Percentiles rank a stretch among this genome's conserved stretches.
Conservation (phyloP, 2,113 vertebrate species). For the Megaceryle maxima region DNA sequence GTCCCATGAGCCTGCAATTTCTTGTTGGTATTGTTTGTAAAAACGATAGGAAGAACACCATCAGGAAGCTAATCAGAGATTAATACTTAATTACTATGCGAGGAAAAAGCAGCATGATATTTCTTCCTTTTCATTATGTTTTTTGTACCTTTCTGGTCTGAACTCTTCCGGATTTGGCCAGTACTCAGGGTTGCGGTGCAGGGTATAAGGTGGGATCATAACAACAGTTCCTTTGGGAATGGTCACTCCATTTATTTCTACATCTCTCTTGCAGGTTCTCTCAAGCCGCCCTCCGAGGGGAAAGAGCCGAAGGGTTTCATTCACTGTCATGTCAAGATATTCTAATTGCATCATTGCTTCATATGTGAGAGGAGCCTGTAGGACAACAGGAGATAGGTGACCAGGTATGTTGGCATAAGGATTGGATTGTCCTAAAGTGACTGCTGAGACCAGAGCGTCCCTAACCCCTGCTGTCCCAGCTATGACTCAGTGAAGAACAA, state of each 20-base stretch:
- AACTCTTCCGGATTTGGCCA: conserved; percentile 83
- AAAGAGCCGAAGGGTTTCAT: conserved; percentile 77
- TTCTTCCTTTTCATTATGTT: background rate
- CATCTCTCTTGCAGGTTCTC: conserved; percentile 76
- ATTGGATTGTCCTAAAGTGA: background rate
- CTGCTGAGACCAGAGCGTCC: background rate
- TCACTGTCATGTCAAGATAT: conserved; percentile 81
- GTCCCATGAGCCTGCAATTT: conserved; percentile 1
- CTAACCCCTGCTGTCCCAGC: fast-evolving
- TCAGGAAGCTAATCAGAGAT: conserved; percentile 39
- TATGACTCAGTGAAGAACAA: background rate
- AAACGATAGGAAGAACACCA: conserved; percentile 2
- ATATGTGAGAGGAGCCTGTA: conserved; percentile 65
- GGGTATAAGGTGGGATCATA: conserved; percentile 57
- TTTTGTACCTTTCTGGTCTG: conserved; percentile 84
- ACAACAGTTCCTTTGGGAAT: conserved; percentile 79
- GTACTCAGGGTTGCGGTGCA: conserved; percentile 70
- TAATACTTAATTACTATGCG: background rate
- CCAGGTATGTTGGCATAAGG: background rate
- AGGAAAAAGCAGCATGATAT: background rate
- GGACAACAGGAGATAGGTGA: background rate
- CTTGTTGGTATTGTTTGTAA: background rate
- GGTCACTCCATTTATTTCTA: conserved; percentile 80
- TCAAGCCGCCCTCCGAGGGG: conserved; percentile 76
- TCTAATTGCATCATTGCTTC: conserved; percentile 79